Evolutionary conservation across 2,113 vertebrate genomes (phyloP).

Genomic region (Cyanistes caeruleus): DNA sequence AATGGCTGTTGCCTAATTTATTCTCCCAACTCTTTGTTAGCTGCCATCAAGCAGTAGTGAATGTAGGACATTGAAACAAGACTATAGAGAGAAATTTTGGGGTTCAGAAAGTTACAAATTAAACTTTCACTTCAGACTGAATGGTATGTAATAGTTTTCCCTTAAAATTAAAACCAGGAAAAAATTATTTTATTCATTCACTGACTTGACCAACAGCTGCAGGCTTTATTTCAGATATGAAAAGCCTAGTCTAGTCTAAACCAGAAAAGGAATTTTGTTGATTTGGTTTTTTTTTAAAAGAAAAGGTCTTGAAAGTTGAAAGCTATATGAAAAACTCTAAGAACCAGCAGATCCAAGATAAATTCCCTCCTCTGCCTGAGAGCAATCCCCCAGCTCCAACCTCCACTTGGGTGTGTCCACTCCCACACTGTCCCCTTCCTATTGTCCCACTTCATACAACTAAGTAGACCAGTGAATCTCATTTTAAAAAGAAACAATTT

Average conservation of each 20-base stretch:
- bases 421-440: neutral
- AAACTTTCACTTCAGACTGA: neutral
- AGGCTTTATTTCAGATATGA: neutral
- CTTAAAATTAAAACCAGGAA: neutral
- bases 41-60: neutral
- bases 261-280: neutral
- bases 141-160: neutral
- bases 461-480: neutral
- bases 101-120: neutral
- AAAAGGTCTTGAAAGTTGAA: neutral
- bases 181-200: neutral
- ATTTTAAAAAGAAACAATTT: neutral
- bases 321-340: neutral
- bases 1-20: neutral
- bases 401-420: neutral
- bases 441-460: neutral
- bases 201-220: neutral
- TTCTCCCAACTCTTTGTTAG: neutral
- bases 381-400: neutral
- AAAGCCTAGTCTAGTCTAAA: neutral
- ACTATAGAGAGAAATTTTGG: neutral
- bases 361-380: neutral
- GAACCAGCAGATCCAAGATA: neutral
- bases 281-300: neutral
- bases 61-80: neutral